Evolutionary conservation across 2,888 invertebrate genomes (phyloP), one percentile per base, ranked within the genome.

Genomic region (Epistrophe eligans): DNA sequence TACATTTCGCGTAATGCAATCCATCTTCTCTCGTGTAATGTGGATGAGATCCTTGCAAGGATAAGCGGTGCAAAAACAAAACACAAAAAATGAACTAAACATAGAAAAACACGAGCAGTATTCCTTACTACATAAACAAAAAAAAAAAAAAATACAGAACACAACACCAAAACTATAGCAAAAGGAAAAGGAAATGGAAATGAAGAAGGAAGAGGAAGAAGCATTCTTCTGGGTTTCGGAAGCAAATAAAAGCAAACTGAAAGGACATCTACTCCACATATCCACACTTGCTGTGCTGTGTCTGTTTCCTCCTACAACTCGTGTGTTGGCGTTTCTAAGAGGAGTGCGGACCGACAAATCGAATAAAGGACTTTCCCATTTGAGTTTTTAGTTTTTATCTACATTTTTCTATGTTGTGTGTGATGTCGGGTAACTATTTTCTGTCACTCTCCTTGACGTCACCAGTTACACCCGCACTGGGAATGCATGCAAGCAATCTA

Each of bases 1-100:
- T 84, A 70, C 77, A 77, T 73, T 81, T 85, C 77, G 70, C 85
- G 77, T 77, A 60, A 70, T 70, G 62, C 77, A 74, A 85, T 85
- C 77, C 85, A 82, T 85, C 85, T 82, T 82, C 70, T 74, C 70
- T 79, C 74, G 84, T 79, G 74, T 84, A 74, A 52, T 74, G 66
- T 83, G 77, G 64, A 50, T 52, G 45, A 72, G 80, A 84, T 77
- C 80, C 72, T 80, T 60, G 58, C 71, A 43, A 84, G 80, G 84
- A 80, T 80, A 84, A 81, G 77, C 77, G 66, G 10, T 74, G 15
- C 9, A 52, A 50, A 43, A 66, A 60, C 64, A 35, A 38, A 52
- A 40, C 24, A 24, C 1, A 24, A 43, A 67, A 60, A 72, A 35
- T 48, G 17, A 24, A 62, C 13, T 9, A 57, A 52, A 48, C 48